phyloP scores from a whole-genome alignment of 2,113 vertebrate genomes.

The Lasiurus cinereus region DNA sequence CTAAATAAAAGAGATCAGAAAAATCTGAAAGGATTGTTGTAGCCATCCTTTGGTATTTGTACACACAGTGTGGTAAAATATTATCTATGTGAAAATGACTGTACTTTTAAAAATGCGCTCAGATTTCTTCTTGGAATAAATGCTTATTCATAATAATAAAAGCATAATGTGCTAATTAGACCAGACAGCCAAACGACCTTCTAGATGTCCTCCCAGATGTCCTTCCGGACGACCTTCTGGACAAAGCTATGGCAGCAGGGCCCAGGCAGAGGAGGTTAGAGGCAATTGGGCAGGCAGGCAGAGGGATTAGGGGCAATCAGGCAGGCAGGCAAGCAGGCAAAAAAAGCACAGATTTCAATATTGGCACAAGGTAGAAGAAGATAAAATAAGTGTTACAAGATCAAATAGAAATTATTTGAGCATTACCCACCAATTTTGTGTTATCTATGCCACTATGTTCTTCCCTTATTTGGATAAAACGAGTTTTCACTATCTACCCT shows the following conservation, averaged over 20 bases:
- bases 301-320: too few relatives aligned
- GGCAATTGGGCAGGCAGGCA: too few relatives aligned
- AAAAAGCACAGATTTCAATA: slow-evolving; percentile 33
- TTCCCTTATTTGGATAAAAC: not conserved
- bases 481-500: not conserved
- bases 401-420: slow-evolving; percentile 37
- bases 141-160: not conserved
- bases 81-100: not conserved
- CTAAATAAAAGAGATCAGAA: not conserved
- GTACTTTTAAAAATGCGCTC: not conserved
- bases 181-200: too few relatives aligned
- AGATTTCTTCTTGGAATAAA: slow-evolving; percentile 57
- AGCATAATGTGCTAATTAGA: too few relatives aligned
- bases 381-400: not conserved
- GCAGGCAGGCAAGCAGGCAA: too few relatives aligned
- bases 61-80: not conserved
- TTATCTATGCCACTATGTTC: not conserved
- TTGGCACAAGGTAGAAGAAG: not conserved
- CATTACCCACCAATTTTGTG: slow-evolving; percentile 30
- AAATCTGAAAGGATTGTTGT: not conserved
- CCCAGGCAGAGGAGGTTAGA: too few relatives aligned
- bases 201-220: too few relatives aligned
- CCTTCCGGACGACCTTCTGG: too few relatives aligned
- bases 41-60: not conserved
- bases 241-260: too few relatives aligned